Base-by-base conservation (phyloP, 2,888 invertebrate species). In the Acanthacorydalis orientalis region DNA sequence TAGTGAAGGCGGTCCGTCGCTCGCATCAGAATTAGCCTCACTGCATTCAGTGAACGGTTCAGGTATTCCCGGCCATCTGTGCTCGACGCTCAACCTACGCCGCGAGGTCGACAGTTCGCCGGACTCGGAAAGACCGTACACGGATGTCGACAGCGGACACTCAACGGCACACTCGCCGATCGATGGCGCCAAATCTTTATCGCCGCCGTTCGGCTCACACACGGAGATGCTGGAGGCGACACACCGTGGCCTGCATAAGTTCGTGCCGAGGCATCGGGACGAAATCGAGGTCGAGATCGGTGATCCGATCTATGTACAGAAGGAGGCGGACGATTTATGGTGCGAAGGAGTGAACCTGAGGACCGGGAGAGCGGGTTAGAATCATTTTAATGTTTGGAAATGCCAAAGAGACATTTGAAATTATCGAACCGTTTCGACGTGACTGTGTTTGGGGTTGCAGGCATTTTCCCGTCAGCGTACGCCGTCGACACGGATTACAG, bases 281-380 rank as follows among this genome's bases (percentile, higher is more conserved):
- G 96, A 97, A 69, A 83, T 98, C 51, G 89, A 91, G 63, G 77
- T 98, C 32, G 96, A 97, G 69, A 93, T 96, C 49, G 97, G 97
- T 1, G 97, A 97, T 67, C 91, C 95, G 1, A 81, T 97, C 53
- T 93, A 95, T 62, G 92, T 98, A 54, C 89, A 91, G 62, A 90
- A 89, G 61, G 93, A 96, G 65, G 90, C 87, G 16, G 96, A 96
- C 56, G 97, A 97, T 65, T 72, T 93, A 52, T 97, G 97, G 97
- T 47, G 47, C 37, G 47, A 47, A 90, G 91, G 90, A 43, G 89
- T 96, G 0, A 97, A 98, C 68, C 71, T 98, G 55, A 75, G 95
- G 57, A 91, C 93, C 2, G 92, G 91, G 11, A 78, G 89, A 54
- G 23, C 23, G 23, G 23, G 23, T 23, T 23, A 23, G 23, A 6